These are phyloP conservation scores for Orientallactaga sibirica DNA, from an alignment of 2,797 vertebrate genomes.

Conservation along the genomic window DNA sequence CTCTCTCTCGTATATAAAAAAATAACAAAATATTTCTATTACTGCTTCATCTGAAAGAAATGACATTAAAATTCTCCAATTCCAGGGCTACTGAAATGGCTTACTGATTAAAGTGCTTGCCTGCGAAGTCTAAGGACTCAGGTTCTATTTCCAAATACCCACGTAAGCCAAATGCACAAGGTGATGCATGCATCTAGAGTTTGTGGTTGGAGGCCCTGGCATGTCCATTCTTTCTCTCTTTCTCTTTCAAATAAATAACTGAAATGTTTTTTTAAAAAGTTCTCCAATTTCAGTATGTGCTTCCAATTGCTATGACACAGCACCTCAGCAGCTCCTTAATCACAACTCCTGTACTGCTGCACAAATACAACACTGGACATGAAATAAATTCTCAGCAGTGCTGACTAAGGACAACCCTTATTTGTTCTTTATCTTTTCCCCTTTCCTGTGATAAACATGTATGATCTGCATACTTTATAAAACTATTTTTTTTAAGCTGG, in stretches of 20 bases:
- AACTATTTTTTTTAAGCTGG: neutral
- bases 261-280: too few relatives aligned
- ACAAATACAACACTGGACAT: neutral
- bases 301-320: conserved; percentile 32
- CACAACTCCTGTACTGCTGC: neutral
- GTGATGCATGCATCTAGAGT: too few relatives aligned
- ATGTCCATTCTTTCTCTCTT: too few relatives aligned
- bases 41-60: conserved; percentile 26
- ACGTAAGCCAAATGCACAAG: too few relatives aligned
- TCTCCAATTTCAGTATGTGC: conserved; percentile 32
- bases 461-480: neutral
- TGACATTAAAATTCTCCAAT: conserved; percentile 17
- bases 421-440: neutral
- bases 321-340: neutral
- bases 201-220: too few relatives aligned
- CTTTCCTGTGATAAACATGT: conserved; percentile 5
- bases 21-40: conserved; percentile 7
- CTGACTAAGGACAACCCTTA: neutral
- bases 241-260: too few relatives aligned
- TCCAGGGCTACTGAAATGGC: too few relatives aligned
- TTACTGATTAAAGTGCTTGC: too few relatives aligned
- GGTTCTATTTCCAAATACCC: too few relatives aligned
- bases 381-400: neutral
- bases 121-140: too few relatives aligned
- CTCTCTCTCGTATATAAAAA: too few relatives aligned